These are phyloP conservation scores for Aythya baeri DNA, from an alignment of 2,113 vertebrate genomes.

Conservation along the genomic window DNA sequence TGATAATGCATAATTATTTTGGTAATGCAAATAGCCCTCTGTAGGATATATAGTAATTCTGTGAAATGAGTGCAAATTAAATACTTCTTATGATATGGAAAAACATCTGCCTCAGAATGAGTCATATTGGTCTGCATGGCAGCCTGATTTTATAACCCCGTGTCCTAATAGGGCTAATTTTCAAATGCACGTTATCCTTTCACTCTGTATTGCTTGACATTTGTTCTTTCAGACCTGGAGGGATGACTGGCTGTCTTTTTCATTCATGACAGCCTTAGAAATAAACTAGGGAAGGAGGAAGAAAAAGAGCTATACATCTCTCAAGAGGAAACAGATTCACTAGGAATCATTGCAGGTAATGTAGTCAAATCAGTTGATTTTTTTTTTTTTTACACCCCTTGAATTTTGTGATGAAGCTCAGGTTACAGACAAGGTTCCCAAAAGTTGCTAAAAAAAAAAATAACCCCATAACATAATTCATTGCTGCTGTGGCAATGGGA, in stretches of 20 bases:
- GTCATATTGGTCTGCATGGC: background rate
- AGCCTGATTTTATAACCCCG: background rate
- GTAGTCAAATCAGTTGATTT: background rate
- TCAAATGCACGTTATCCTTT: background rate
- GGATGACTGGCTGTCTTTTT: background rate
- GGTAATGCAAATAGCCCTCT: background rate
- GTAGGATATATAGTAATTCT: slow-evolving; percentile 4
- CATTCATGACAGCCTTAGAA: background rate
- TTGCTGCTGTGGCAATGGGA: background rate
- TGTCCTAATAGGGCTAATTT: background rate
- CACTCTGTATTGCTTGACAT: background rate
- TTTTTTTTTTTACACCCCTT: background rate
- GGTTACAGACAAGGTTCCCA: background rate
- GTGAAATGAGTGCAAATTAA: slow-evolving; percentile 14
- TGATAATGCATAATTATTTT: background rate
- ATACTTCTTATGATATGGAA: background rate
- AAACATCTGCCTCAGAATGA: slow-evolving; percentile 26
- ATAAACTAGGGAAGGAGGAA: background rate
- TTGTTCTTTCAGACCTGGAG: background rate
- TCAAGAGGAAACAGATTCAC: background rate
- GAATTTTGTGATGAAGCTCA: background rate
- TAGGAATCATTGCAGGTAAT: background rate
- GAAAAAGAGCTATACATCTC: background rate
- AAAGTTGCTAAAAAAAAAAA: background rate
- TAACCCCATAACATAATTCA: background rate